These are phyloP conservation scores for Drosophila sordidula DNA, from an alignment of 2,888 invertebrate species.

Conservation along the genomic window DNA sequence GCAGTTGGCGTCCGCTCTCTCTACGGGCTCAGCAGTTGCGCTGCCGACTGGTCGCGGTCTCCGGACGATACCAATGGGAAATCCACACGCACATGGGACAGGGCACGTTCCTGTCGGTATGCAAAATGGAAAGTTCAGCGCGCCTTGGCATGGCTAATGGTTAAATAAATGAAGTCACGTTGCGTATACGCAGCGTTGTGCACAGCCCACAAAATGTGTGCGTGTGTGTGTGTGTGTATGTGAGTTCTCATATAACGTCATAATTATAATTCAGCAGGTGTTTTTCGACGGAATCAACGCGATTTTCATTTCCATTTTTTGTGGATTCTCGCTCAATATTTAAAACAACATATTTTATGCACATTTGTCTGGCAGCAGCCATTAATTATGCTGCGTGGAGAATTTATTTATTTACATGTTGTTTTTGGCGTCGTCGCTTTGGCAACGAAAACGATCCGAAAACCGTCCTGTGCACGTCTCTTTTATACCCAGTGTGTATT, in stretches of 20 bases:
- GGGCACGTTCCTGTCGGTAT: constrained; percentile 61
- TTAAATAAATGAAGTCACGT: constrained; percentile 39
- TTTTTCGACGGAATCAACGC: constrained; percentile 41
- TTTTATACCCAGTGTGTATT: background rate
- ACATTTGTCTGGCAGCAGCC: constrained; percentile 47
- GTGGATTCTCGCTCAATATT: constrained; percentile 40
- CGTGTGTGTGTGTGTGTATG: constrained; percentile 2
- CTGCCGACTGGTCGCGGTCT: constrained; percentile 40
- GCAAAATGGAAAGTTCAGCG: constrained; percentile 6
- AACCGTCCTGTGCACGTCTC: constrained; percentile 18
- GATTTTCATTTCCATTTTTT: constrained; percentile 17
- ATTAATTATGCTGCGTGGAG: constrained; percentile 68
- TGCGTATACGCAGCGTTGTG: constrained; percentile 44
- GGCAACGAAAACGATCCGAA: constrained; percentile 50
- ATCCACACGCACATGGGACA: constrained; percentile 76
- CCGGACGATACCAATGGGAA: constrained; percentile 66
- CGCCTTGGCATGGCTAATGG: constrained; percentile 11
- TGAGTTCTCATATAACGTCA: constrained; percentile 16
- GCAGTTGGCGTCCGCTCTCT: constrained; percentile 66
- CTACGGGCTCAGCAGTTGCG: constrained; percentile 34
- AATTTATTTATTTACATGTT: constrained; percentile 66
- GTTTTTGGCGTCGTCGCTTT: constrained; percentile 51
- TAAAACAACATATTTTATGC: constrained; percentile 50
- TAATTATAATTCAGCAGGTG: constrained; percentile 59
- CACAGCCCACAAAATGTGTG: constrained; percentile 2